Base-by-base conservation (phyloP, 2,113 vertebrate species). In the Lipophrys pholis region DNA sequence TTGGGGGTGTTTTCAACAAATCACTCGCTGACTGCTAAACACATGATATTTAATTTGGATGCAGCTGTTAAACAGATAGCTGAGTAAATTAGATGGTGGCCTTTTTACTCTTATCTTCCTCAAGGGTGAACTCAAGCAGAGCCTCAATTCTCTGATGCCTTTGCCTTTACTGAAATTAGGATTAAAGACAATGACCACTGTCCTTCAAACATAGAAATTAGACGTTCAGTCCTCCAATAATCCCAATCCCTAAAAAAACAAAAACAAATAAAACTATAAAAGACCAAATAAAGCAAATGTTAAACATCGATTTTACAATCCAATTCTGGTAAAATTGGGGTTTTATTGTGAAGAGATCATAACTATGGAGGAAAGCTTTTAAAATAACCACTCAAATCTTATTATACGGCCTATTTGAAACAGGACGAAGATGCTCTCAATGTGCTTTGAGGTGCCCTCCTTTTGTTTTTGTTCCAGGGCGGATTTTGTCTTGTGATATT, bases 11-110 rank as follows among this genome's bases (percentile, higher is more conserved):
- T 57, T 70, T 69, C 16, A 52, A 45, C 57, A 14, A 0, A 43
- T 76, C 35, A 12, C 61, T 76, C 7, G 16, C n/a, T 57, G 21
- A 71, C 49, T 48, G 74, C 56, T 16, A 45, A 56, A 11, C 8
- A 42, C 36, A 7, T 45, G 30, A 51, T 49, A 11, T 58, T 36
- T 21, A 4, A 30, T 35, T 1, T 7, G 63, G 15, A 16, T 40
- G 12, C 42, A 60, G 64, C 53, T 55, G 39, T 53, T 55, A 11
- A 41, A 50, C 12, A 49, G 42, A 39, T 49, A 30, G 57, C 40
- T 46, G 16, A 21, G 30, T 2, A 30, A 30, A 9, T 6, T 41
- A 17, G 41, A 43, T 39, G 36, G 10, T 41, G 53, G 8, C 45
- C 48, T 45, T 59, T 35, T 52, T 16, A 40, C 14, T 3, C 17